phyloP scores from a whole-genome alignment of 2,888 invertebrate species.

The Lasius fuliginosus region DNA sequence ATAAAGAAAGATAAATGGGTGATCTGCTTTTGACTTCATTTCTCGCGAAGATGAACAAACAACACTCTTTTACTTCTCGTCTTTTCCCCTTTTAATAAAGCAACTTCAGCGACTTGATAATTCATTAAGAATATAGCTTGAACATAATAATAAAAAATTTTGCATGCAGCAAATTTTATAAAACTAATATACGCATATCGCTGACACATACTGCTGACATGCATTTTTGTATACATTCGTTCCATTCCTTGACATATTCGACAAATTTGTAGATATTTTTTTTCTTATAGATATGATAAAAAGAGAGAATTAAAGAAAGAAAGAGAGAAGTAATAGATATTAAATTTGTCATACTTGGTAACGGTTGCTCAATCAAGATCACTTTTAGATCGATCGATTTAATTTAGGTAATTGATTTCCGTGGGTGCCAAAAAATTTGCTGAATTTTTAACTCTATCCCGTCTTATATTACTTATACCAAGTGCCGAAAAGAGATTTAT shows the following conservation, averaged over 20 bases:
- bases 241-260: neutral
- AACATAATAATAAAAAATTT: too few relatives aligned
- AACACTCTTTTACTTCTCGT: too few relatives aligned
- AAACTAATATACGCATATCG: neutral
- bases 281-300: neutral
- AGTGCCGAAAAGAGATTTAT: neutral
- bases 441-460: slow-evolving; percentile 46
- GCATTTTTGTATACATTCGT: neutral
- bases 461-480: neutral
- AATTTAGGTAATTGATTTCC: neutral
- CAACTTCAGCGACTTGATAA: too few relatives aligned
- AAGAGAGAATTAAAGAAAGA: neutral
- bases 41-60: too few relatives aligned
- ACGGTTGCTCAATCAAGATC: neutral
- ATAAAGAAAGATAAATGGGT: too few relatives aligned
- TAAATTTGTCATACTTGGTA: neutral
- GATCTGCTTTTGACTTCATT: too few relatives aligned
- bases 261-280: neutral
- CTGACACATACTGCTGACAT: too few relatives aligned
- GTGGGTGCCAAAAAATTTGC: slow-evolving; percentile 47
- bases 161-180: neutral
- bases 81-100: too few relatives aligned
- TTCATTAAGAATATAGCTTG: too few relatives aligned
- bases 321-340: neutral
- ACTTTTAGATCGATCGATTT: neutral